Base-by-base conservation (phyloP, 1,140 invertebrate genomes). In the Oncopeltus fasciatus region DNA sequence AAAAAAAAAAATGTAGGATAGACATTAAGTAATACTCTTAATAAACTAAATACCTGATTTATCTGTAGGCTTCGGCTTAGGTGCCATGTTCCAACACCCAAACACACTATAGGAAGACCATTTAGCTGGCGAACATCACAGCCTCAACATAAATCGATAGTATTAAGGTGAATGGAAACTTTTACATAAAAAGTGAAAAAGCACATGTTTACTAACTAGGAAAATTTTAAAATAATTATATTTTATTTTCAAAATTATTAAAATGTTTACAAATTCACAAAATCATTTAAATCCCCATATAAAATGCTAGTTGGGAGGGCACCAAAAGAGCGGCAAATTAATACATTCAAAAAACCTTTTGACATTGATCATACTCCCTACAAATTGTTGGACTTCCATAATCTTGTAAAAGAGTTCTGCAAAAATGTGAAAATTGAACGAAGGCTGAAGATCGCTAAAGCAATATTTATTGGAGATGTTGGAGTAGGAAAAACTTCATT, bases 401-500 rank as follows among this genome's bases (percentile, higher is more conserved):
- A 38, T 38, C 14, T 38, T 38, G 5, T 38, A 8, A 38, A 14
- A 38, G 31, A 5, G 5, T 38, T 38, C 14, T 38, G 31, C 31
- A 5, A 38, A 38, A 8, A 8, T 8, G 5, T 8, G 5, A 38
- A 38, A 38, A 38, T 8, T 38, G 31, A 38, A 38, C 31, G 5
- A 8, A 38, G 18, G 1, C 14, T 53, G 24, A 14, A 26, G 4
- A 77, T 83, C 61, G 77, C 77, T 5, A 85, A 84, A 76, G 75
- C 81, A 24, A 83, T 86, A 61, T 77, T 88, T 63, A 76, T 90
- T 29, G 88, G 88, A 8, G 88, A 90, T 73, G 81, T 87, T 60
- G 81, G 83, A 16, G 88, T 88, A 44, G 88, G 88, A 46, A 90
- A 90, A 76, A 88, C 87, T 5, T 85, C 83, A 65, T 74, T 90